These are phyloP conservation scores for Stercorarius parasiticus DNA, from an alignment of 2,113 vertebrate genomes.

Conservation along the genomic window DNA sequence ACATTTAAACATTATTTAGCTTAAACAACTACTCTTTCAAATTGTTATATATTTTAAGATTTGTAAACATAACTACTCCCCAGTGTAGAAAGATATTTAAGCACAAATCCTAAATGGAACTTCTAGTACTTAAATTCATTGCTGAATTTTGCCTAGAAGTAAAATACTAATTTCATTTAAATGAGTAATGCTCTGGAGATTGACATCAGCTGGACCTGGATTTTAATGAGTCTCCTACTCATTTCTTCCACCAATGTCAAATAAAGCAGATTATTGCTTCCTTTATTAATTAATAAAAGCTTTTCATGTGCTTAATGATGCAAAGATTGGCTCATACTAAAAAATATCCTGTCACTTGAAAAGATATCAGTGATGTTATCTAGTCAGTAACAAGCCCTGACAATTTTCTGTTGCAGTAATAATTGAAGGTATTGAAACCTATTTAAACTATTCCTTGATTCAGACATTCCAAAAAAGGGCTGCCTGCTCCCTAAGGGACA, in stretches of 20 bases:
- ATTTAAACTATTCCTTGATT: background rate
- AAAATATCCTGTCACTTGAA: background rate
- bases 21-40: background rate
- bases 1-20: background rate
- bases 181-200: background rate
- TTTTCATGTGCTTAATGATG: background rate
- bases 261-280: background rate
- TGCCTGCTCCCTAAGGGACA: background rate
- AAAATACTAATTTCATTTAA: background rate
- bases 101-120: background rate
- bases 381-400: background rate
- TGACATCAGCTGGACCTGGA: background rate
- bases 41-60: background rate
- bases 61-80: background rate
- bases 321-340: background rate
- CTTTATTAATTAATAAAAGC: background rate
- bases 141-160: background rate
- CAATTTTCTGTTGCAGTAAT: background rate
- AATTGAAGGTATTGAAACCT: background rate
- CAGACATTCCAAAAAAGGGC: background rate
- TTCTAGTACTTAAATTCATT: background rate
- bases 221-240: background rate
- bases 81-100: background rate
- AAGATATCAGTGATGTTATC: background rate
- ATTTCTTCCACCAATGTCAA: background rate